These are phyloP conservation scores for Pogonognathellus flavescens DNA, from an alignment of 1,140 invertebrate genomes.

Conservation along the genomic window DNA sequence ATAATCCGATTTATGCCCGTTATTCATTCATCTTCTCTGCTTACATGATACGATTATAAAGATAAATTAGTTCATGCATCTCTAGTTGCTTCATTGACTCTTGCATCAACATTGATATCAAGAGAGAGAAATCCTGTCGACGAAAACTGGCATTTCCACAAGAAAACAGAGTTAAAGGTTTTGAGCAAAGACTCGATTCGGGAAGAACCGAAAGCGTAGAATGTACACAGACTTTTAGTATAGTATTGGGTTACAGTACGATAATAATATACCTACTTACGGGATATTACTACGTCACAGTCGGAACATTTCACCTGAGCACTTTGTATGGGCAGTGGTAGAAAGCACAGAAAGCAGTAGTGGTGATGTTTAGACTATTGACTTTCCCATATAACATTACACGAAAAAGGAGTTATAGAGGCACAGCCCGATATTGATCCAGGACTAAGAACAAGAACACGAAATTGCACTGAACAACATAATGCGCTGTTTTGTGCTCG, in stretches of 20 bases:
- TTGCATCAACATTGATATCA: no score
- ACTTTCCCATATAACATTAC: neutral
- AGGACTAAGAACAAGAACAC: conserved; percentile 4
- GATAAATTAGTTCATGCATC: no score
- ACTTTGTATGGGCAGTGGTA: no score
- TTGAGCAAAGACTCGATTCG: neutral
- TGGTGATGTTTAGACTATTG: neutral
- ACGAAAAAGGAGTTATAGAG: neutral
- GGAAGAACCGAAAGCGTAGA: neutral
- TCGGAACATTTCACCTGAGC: no score
- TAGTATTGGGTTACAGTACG: conserved; percentile 13
- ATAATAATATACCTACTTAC: no score
- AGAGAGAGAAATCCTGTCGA: neutral
- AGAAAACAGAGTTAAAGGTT: neutral
- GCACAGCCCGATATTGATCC: conserved; percentile 26
- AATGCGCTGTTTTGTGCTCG: conserved; percentile 36
- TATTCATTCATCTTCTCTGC: no score
- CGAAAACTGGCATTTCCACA: neutral
- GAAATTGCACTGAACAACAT: conserved; percentile 27
- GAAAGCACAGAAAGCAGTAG: no score
- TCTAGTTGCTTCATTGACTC: no score
- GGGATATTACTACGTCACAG: no score
- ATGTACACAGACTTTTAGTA: neutral
- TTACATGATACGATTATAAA: no score
- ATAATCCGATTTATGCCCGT: no score